Evolutionary conservation across 2,113 vertebrate genomes (phyloP), one percentile per base, ranked within the genome.

Genomic region (Pomatorhinus ruficollis): DNA sequence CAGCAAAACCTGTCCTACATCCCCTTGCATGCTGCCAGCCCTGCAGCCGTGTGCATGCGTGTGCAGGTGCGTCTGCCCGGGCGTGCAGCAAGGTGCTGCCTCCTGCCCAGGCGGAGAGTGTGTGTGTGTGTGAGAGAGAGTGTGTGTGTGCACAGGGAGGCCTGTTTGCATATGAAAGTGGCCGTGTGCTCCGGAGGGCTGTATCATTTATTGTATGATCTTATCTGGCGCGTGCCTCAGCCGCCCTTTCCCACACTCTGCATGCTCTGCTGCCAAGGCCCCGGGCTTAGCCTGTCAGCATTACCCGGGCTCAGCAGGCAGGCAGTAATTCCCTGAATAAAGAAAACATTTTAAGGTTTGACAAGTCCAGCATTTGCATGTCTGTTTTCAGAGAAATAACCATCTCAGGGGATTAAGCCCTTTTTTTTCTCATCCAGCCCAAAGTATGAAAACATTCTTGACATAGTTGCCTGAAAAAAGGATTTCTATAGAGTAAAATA

Each of bases 181-280:
- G 95, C 94, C 68, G 84, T 97, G 95, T 93, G 95, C 97, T 97
- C 95, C 12, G 13, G 90, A 88, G 95, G 90, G 96, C 77, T 91
- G 95, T 98, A 97, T 97, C 97, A 97, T 97, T 97, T 97, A 93
- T 96, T 97, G 98, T 97, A 92, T 97, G 98, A 97, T 97, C 96
- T 98, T 98, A 98, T 98, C 98, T 98, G 98, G 98, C 98, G 96
- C 97, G 98, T 98, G 98, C 98, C 98, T 99, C 96, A 77, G 97
- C 98, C 84, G 94, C 98, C 98, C 97, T 98, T 98, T 98, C 98
- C 98, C 98, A 99, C 98, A 98, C 97, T 98, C 98, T 97, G 97
- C 97, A 97, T 97, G 97, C 98, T 98, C 96, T 90, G 96, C 90
- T 98, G 96, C 98, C 97, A 97, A 98, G 97, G 93, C 97, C 95